Base-by-base conservation (phyloP, 1,140 invertebrate genomes). In the Coptotermes formosanus region DNA sequence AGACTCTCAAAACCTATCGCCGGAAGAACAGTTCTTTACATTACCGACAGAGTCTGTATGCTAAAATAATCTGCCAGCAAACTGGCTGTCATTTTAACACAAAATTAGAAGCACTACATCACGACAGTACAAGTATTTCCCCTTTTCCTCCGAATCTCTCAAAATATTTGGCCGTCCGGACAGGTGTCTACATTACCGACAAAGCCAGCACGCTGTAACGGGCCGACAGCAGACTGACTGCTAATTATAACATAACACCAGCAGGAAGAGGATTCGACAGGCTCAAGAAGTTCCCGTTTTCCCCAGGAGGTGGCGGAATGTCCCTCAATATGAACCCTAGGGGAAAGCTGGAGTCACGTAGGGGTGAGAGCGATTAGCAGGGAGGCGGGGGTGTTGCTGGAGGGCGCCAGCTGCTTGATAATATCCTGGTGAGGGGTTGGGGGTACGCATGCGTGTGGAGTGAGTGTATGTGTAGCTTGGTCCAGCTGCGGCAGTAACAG, bases 341-440 rank as follows among this genome's bases (percentile, higher is more conserved):
- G 64, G 64, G 64, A 30, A 75, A 75, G 64, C 64, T 30, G n/a
- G 64, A 25, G 64, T 75, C 64, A 75, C 30, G 64, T 75, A 75
- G 64, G 64, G 64, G 64, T n/a, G 25, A 16, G 30, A 75, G 64
- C 30, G 64, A 75, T 75, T 75, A 75, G 64, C n/a, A 75, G 64
- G 64, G 64, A n/a, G 64, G 64, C 64, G 64, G 64, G 64, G n/a
- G 64, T 30, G 64, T 75, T 75, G 64, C n/a, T 30, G 25, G 64
- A 75, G 64, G 64, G 64, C 64, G 64, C 64, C 64, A 75, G 64
- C 64, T 75, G 64, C 64, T 75, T 75, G 64, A 75, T 75, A 75
- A 75, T 75, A 14, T 64, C 59, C 9, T n/a, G 25, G 59, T 64
- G 59, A 64, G 59, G 45, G 45, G 45, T 48, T 21, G 19, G 19